phyloP scores from a whole-genome alignment of 2,797 vertebrate genomes.

The Kryptopterus vitreolus region DNA sequence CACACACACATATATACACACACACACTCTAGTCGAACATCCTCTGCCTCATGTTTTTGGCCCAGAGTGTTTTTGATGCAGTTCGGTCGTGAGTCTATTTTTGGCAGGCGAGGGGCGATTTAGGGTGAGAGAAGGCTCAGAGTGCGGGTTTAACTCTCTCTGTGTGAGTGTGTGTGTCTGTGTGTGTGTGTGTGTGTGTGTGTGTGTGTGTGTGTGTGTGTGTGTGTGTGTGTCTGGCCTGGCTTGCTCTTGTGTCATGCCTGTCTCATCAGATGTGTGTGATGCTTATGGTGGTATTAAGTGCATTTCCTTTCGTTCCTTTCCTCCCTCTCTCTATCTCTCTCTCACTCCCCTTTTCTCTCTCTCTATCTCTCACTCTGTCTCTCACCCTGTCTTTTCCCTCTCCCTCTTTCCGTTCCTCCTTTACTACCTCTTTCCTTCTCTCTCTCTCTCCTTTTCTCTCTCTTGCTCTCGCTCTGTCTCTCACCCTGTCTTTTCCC shows the following conservation, averaged over 20 bases:
- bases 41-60: slow-evolving; percentile 20
- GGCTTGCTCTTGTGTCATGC: slow-evolving; percentile 51
- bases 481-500: too few species aligned
- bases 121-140: slow-evolving; percentile 14
- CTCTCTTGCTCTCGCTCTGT: too few species aligned
- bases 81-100: slow-evolving; percentile 35
- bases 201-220: slow-evolving; percentile 15
- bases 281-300: slow-evolving; percentile 83
- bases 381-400: too few species aligned
- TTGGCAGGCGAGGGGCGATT: slow-evolving; percentile 37
- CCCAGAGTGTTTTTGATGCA: slow-evolving; percentile 24
- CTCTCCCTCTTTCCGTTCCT: background rate
- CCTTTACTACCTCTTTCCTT: too few species aligned
- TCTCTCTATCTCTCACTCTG: background rate
- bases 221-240: slow-evolving; percentile 12
- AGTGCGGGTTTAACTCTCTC: background rate
- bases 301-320: slow-evolving; percentile 76
- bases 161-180: slow-evolving; percentile 17
- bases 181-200: slow-evolving; percentile 24
- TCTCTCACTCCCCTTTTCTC: slow-evolving; percentile 19
- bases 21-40: slow-evolving; percentile 1
- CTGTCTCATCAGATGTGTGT: slow-evolving; percentile 92
- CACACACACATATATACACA: background rate
- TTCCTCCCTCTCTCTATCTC: background rate
- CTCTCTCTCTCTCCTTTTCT: too few species aligned